Percentiles rank a stretch among this genome's conserved stretches.
phyloP scores from a whole-genome alignment of 2,113 vertebrate genomes.

The Choloepus hoffmanni region DNA sequence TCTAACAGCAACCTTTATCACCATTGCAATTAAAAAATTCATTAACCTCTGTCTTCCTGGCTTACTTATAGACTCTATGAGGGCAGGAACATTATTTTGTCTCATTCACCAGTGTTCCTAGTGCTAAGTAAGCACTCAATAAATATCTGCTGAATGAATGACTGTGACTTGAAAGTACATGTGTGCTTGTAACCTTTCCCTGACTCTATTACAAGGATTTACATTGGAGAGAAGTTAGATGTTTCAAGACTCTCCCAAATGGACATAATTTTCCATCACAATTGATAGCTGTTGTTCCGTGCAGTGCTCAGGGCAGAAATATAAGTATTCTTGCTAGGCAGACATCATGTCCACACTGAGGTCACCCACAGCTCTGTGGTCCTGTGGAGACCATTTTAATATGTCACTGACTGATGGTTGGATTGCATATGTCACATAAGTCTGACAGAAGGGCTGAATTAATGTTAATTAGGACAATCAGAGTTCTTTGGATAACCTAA shows the following conservation, averaged over 20 bases:
- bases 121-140: not conserved
- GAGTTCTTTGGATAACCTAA: constrained; percentile 18
- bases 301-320: not conserved
- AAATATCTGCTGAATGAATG: not conserved
- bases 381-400: constrained; percentile 42
- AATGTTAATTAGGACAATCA: constrained; percentile 44
- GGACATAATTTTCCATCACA: not conserved
- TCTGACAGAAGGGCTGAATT: not conserved
- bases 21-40: not conserved
- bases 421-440: not conserved
- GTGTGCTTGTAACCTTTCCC: not conserved
- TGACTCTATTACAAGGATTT: not conserved
- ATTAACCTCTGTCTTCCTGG: not conserved
- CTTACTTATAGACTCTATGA: not conserved
- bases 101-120: not conserved
- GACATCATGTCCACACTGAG: not conserved
- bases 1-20: not conserved
- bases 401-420: not conserved
- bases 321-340: not conserved
- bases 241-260: not conserved
- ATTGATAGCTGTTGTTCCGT: not conserved
- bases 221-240: not conserved
- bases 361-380: constrained; percentile 33
- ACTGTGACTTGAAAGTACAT: not conserved
- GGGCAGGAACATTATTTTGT: not conserved